Conservation (phyloP, 2,888 invertebrate genomes). For the Stenoptilia bipunctidactyla region DNA sequence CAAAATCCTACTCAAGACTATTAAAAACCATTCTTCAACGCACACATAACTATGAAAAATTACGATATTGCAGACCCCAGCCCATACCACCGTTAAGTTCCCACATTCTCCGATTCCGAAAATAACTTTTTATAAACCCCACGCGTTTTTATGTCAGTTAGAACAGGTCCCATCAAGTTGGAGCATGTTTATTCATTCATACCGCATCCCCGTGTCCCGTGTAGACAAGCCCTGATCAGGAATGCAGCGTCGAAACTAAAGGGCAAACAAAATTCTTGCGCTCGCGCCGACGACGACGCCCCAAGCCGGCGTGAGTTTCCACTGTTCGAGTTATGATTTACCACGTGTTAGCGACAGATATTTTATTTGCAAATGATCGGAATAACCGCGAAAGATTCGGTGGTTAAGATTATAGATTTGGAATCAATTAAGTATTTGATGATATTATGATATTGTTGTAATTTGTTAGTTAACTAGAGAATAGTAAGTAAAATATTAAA, state of each 20-base stretch:
- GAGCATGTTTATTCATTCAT: conserved; percentile 46
- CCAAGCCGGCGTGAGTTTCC: conserved; percentile 8
- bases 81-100: neutral
- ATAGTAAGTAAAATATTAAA: no score
- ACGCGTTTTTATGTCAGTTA: neutral
- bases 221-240: conserved; percentile 26
- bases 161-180: conserved; percentile 7
- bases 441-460: no score
- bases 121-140: neutral
- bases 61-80: no score
- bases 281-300: conserved; percentile 26
- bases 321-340: neutral
- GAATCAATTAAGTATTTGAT: no score
- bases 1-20: no score
- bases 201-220: conserved; percentile 41
- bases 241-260: conserved; percentile 31
- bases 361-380: no score
- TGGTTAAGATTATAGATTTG: no score
- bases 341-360: no score
- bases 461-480: no score
- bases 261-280: conserved; percentile 39
- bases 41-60: no score
- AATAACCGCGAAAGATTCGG: no score
- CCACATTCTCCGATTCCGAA: neutral
- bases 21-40: no score